Evolutionary conservation across 1,140 invertebrate species (phyloP), one percentile per base, ranked within the genome.

Genomic region (Drosophila sp.): DNA sequence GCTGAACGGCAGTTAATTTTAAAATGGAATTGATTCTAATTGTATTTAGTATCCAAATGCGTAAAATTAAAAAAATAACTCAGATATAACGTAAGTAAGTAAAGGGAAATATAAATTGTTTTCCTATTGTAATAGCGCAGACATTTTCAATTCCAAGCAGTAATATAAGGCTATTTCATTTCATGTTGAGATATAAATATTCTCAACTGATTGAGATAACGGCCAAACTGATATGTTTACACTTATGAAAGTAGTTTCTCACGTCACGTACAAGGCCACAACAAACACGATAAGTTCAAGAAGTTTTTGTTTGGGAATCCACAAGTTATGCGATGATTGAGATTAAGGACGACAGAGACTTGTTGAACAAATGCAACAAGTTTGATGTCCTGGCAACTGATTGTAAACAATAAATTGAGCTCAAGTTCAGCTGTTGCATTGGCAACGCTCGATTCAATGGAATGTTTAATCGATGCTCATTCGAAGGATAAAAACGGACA

Each of bases 391-490:
- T 87, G 58, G 83, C 83, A 87, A 87, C 82, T 46, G 40, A 13
- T 59, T 41, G 61, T 64, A 82, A 87, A 87, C 78, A 89, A 69
- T 41, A 50, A 48, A 76, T 70, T 66, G 43, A 59, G 82, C 82
- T 82, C 83, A 87, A 87, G 82, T 87, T 87, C 78, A 87, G 83
- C 82, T 87, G 82, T 87, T 87, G 82, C 83, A 87, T 87, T 82
- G 82, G 78, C 64, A 87, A 87, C 82, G 76, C 40, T 51, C 25
- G 25, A 61, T 46, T 75, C 56, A 7, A 45, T 9, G 64, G 57
- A 84, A 64, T 84, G 80, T 84, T 84, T 80, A 74, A 70, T 84
- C 80, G 69, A 84, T 84, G 79, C 36, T 43, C 50, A 50, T 9
- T 69, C 64, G 72, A 78, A 78, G 75, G 72, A 78, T 78, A 74